A percentile compares a stretch with the other conserved stretches of the same genome.
Conservation (phyloP, 2,113 vertebrate species). For the Vireo altiloquus region DNA sequence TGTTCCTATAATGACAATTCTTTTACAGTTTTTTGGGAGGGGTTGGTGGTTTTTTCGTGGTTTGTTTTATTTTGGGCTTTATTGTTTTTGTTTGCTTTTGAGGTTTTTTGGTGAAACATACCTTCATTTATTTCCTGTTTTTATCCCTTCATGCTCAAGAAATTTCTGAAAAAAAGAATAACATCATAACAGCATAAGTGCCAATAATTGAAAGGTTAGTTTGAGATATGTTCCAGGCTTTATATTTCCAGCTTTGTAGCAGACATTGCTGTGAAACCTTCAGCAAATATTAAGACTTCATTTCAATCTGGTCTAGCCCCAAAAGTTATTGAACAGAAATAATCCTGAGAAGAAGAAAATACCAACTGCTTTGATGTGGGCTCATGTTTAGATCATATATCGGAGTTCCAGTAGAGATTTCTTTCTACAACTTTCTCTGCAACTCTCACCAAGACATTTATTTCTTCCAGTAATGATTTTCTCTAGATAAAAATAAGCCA, state of each 20-base stretch:
- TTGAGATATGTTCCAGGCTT: background rate
- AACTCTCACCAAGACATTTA: background rate
- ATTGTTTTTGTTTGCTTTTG: background rate
- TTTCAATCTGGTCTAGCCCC: background rate
- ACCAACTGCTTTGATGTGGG: background rate
- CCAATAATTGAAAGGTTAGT: background rate
- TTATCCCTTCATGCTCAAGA: background rate
- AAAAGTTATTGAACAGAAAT: background rate
- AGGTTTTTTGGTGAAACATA: background rate
- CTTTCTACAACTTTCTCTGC: background rate
- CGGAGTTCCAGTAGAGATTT: background rate
- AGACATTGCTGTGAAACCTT: background rate
- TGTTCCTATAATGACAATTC: background rate
- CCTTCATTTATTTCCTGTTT: no score
- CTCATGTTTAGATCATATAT: background rate
- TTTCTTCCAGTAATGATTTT: background rate
- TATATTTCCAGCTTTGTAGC: background rate
- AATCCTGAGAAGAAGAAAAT: background rate
- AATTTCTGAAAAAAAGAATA: background rate
- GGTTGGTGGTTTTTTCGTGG: background rate
- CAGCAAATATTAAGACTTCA: background rate
- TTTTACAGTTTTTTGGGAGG: background rate
- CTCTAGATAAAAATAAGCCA: background rate
- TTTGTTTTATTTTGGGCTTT: background rate
- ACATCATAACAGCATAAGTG: rapidly evolving